Evolutionary conservation across 2,797 vertebrate species (phyloP).

Genomic region (Graptemys geographica): DNA sequence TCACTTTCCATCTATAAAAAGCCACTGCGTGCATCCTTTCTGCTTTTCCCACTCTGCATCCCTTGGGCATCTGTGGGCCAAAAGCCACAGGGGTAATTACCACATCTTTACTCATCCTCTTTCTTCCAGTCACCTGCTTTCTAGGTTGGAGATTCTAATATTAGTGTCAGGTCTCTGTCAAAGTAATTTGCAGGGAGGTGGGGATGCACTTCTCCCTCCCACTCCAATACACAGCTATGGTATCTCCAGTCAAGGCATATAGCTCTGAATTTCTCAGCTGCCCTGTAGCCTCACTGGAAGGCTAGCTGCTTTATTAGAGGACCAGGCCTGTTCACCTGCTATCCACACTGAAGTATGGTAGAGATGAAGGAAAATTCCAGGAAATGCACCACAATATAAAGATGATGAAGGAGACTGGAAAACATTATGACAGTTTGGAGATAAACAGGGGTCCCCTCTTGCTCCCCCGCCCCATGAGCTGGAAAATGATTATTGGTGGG

Average conservation of each 20-base stretch:
- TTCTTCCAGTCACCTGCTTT: neutral
- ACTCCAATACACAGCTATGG: neutral
- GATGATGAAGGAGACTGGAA: neutral
- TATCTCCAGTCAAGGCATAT: neutral
- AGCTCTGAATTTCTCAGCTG: neutral
- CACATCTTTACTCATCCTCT: neutral
- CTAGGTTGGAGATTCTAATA: neutral
- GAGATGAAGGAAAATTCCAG: neutral
- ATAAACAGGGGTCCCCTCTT: neutral
- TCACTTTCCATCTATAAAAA: neutral
- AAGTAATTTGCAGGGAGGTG: neutral
- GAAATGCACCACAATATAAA: neutral
- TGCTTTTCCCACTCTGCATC: neutral
- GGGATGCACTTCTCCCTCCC: neutral
- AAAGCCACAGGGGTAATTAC: neutral
- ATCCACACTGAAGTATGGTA: neutral
- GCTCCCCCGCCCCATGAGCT: accelerated
- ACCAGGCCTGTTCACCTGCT: neutral
- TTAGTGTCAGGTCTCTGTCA: neutral
- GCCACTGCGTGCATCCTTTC: neutral
- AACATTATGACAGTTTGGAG: neutral
- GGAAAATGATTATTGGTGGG: neutral
- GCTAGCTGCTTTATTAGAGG: neutral
- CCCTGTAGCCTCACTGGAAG: neutral
- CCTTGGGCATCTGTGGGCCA: neutral